A percentile compares a stretch with the other conserved stretches of the same genome.
Conservation (phyloP, 2,797 vertebrate species). For the Tragelaphus oryx region DNA sequence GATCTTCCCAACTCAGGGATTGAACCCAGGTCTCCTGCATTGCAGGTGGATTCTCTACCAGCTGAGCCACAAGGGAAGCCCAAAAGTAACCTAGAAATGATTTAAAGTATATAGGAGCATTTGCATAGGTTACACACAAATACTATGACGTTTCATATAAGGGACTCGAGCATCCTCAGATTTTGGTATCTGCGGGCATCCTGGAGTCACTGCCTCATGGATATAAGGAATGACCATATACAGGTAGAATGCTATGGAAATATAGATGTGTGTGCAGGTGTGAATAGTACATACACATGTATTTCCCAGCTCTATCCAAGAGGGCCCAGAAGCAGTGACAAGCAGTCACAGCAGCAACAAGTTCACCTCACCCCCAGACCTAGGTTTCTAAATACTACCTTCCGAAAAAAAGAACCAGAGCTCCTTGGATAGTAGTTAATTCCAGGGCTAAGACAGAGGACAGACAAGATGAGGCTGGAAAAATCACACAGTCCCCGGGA, state of each 20-base stretch:
- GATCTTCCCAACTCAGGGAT: neutral
- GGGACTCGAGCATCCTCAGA: neutral
- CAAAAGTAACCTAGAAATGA: neutral
- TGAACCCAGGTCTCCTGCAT: neutral
- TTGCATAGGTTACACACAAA: neutral
- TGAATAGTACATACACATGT: too few species aligned
- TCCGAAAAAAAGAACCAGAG: neutral
- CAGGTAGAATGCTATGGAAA: neutral
- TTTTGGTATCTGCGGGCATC: neutral
- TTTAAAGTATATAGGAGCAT: neutral
- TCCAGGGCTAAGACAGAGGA: neutral
- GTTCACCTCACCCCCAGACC: neutral
- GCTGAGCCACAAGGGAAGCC: neutral
- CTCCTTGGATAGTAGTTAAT: neutral
- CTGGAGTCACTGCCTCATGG: neutral
- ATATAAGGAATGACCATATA: neutral
- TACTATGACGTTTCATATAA: neutral
- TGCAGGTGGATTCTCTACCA: neutral
- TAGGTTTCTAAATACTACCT: neutral
- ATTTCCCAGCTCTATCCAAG: neutral
- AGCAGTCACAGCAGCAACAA: neutral
- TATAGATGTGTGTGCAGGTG: rapidly evolving
- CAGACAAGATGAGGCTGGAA: neutral
- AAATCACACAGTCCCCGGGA: neutral
- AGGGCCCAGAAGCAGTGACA: neutral